These are phyloP conservation scores for Lethenteron camtschaticum DNA, from an alignment of 2,113 vertebrate genomes.

Conservation along the genomic window DNA sequence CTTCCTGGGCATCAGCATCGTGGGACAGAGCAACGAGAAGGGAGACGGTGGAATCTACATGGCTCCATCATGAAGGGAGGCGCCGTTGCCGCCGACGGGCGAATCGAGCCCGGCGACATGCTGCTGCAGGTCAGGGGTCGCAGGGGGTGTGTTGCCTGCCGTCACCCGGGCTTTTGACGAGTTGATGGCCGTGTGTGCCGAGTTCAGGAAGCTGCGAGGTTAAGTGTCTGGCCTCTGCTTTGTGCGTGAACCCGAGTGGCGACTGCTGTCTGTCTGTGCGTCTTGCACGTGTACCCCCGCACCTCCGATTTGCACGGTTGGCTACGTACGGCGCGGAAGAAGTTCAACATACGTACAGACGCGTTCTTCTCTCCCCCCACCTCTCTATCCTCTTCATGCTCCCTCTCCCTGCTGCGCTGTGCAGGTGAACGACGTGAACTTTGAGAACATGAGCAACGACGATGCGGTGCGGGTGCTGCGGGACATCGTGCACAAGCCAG, in stretches of 20 bases:
- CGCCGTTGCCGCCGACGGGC: conserved; percentile 55
- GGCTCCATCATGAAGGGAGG: conserved; percentile 80
- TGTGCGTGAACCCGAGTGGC: no score
- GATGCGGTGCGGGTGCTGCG: conserved; percentile 54
- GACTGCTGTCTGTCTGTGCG: no score
- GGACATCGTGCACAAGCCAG: conserved; percentile 62
- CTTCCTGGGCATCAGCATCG: conserved; percentile 67
- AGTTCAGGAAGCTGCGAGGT: no score
- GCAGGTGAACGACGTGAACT: conserved; percentile 68
- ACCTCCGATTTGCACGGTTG: no score
- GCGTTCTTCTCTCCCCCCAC: neutral
- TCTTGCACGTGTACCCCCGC: no score
- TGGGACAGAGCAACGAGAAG: conserved; percentile 62
- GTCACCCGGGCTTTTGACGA: no score
- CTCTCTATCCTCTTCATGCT: neutral
- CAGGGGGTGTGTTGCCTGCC: fast-evolving
- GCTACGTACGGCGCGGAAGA: no score
- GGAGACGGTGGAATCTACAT: conserved; percentile 72
- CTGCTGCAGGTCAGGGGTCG: conserved; percentile 37
- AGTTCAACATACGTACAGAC: neutral
- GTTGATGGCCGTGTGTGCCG: no score
- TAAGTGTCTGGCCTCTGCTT: no score
- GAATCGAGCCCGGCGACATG: conserved; percentile 72
- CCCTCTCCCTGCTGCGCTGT: neutral
- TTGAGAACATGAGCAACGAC: conserved; percentile 73